Percentiles rank a stretch among this genome's conserved stretches.
Evolutionary conservation across 37 sponge, comb jelly and placozoan species (phyloP).

Genomic region (Mnemiopsis leidyi): DNA sequence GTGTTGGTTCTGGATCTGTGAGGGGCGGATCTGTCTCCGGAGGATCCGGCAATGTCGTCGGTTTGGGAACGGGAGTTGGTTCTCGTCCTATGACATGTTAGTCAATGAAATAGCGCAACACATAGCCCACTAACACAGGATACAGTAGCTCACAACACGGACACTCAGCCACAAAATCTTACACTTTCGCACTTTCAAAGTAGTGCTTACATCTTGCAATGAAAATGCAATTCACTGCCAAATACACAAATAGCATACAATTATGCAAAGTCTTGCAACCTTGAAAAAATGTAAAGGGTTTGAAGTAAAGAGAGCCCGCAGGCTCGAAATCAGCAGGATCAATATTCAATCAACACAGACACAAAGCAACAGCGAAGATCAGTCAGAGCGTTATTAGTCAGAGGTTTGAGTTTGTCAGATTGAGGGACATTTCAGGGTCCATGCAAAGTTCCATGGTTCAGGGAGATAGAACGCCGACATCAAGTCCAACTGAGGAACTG

Average conservation of each 20-base stretch:
- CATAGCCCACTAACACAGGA: neutral
- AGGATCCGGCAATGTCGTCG: neutral
- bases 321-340: neutral
- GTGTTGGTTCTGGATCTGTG: neutral
- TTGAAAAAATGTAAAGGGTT: neutral
- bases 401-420: neutral
- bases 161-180: neutral
- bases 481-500: too few species aligned
- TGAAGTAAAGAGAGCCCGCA: neutral
- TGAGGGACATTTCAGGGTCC: neutral
- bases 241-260: neutral
- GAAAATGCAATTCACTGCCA: neutral
- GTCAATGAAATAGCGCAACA: neutral
- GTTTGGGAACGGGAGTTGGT: neutral
- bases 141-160: neutral
- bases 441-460: neutral
- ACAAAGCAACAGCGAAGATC: neutral
- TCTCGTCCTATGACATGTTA: neutral
- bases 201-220: neutral
- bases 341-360: neutral
- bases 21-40: neutral
- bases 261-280: neutral
- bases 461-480: neutral
- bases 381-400: neutral
- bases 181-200: neutral